phyloP scores from a whole-genome alignment of 2,888 invertebrate genomes.

The Himalopsyche anomala region DNA sequence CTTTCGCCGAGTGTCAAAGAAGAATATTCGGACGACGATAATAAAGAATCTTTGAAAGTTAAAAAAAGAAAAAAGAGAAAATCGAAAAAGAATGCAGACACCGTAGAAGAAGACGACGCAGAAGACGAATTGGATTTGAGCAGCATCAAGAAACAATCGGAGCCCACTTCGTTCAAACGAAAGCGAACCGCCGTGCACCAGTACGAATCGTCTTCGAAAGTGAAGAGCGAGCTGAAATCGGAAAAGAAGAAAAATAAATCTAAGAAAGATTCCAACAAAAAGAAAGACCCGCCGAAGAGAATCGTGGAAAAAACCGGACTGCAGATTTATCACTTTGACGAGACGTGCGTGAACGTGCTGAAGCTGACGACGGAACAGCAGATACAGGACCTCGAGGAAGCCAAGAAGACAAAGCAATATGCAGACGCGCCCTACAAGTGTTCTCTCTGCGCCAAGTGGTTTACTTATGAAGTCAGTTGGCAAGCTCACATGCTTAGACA shows the following conservation, averaged over 20 bases:
- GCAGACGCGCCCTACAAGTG: conserved; percentile 7
- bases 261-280: not conserved
- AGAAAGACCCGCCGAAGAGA: not conserved
- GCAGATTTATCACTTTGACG: conserved; percentile 39
- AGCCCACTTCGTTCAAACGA: not conserved
- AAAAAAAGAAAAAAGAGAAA: conserved; percentile 32
- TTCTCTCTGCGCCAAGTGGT: conserved; percentile 29
- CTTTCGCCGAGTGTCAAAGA: conserved; percentile 16
- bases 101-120: not conserved
- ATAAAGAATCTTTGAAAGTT: not conserved
- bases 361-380: conserved; percentile 26
- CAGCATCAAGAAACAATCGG: not conserved
- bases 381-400: conserved; percentile 23
- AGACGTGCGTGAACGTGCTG: not conserved
- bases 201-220: not conserved
- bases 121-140: conserved; percentile 1
- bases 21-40: conserved; percentile 14
- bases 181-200: not conserved
- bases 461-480: conserved; percentile 29
- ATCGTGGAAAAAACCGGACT: conserved; percentile 28
- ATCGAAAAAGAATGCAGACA: not conserved
- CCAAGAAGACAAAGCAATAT: conserved; percentile 7
- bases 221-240: not conserved
- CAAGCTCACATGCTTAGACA: conserved; percentile 15
- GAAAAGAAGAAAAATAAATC: conserved; percentile 9